Evolutionary conservation across 2,888 invertebrate genomes (phyloP).

Genomic region (Oscheius myriophilus): DNA sequence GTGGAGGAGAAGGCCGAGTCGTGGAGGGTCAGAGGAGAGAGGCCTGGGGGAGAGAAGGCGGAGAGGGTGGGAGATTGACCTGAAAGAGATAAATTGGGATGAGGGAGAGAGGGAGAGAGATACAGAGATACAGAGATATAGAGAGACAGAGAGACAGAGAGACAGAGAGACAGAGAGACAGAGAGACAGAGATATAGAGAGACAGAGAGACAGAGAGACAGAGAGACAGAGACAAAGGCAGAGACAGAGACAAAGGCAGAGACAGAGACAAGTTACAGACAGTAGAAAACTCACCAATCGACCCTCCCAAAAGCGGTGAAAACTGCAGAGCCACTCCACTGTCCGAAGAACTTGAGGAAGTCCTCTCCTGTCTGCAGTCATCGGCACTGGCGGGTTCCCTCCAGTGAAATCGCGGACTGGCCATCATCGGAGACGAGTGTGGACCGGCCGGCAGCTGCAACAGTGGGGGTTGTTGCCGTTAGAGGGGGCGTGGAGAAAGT

Average conservation of each 20-base stretch:
- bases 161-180: neutral
- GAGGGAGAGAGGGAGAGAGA: neutral
- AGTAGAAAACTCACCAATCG: neutral
- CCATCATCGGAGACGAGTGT: conserved; percentile 14
- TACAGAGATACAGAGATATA: neutral
- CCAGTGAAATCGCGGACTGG: conserved; percentile 15
- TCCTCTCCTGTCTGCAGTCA: conserved; percentile 24
- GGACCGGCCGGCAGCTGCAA: neutral
- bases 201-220: neutral
- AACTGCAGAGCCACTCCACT: conserved; percentile 29
- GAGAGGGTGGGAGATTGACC: conserved; percentile 23
- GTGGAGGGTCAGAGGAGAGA: conserved; percentile 64
- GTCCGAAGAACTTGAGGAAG: conserved; percentile 23
- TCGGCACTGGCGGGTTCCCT: conserved; percentile 9
- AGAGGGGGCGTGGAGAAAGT: conserved; percentile 9
- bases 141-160: neutral
- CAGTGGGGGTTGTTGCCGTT: neutral
- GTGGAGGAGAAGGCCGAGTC: conserved; percentile 64
- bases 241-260: neutral
- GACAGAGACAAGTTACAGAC: neutral
- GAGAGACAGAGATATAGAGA: neutral
- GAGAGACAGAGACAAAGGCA: neutral
- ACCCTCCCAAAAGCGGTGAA: conserved; percentile 23
- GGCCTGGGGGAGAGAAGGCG: conserved; percentile 63
- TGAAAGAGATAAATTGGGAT: neutral